phyloP scores from a whole-genome alignment of 2,113 vertebrate genomes.

The Corythoichthys haematopterus region DNA sequence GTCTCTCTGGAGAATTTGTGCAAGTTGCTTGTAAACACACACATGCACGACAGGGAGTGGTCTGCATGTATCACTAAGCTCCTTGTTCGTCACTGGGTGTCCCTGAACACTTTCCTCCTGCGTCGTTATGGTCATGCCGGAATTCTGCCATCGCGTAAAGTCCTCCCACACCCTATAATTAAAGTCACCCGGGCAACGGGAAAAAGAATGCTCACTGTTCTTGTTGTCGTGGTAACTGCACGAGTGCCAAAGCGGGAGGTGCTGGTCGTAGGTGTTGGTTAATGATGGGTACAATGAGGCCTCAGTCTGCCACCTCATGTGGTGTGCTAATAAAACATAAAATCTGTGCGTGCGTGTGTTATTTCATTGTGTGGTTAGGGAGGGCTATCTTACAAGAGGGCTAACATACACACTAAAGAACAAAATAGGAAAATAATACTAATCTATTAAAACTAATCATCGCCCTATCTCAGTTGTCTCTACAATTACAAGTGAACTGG shows the following conservation, averaged over 20 bases:
- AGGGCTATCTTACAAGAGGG: neutral
- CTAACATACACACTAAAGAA: neutral
- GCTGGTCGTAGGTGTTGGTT: conserved; percentile 53
- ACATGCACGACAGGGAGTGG: conserved; percentile 44
- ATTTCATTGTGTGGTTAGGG: neutral
- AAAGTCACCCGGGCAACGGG: conserved; percentile 61
- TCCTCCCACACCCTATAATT: conserved; percentile 63
- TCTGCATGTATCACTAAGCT: conserved; percentile 49
- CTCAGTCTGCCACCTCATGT: conserved; percentile 40
- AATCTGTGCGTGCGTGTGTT: neutral
- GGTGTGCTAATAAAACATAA: conserved; percentile 13
- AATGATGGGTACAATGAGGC: conserved; percentile 44
- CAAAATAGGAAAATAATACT: neutral
- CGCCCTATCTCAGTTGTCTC: neutral
- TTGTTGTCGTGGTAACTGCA: conserved; percentile 52
- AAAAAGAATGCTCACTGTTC: conserved; percentile 66
- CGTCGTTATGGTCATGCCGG: conserved; percentile 52
- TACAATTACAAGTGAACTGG: neutral
- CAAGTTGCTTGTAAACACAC: conserved; percentile 54
- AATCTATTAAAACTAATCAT: neutral
- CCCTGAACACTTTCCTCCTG: conserved; percentile 52
- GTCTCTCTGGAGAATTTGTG: conserved; percentile 51
- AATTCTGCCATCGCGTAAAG: conserved; percentile 57
- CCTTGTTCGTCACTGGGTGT: conserved; percentile 58
- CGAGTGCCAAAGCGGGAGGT: conserved; percentile 46